phyloP scores from a whole-genome alignment of 1,140 invertebrate species.

The Thaumetopoea pityocampa region DNA sequence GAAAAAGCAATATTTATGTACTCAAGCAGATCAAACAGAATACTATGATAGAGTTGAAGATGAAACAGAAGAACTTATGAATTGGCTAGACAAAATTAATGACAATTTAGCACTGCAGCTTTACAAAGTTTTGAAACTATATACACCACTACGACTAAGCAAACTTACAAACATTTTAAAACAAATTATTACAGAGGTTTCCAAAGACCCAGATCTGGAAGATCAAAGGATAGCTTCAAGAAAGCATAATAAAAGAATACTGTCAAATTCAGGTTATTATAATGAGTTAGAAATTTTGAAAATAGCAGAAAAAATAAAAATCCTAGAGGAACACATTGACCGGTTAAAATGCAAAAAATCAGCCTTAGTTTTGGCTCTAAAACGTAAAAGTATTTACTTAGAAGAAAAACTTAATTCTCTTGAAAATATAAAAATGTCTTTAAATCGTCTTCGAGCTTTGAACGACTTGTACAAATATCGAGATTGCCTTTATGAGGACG shows the following conservation, averaged over 20 bases:
- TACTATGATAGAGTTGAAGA: constrained; percentile 11
- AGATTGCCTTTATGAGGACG: neutral
- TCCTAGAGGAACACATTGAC: constrained; percentile 10
- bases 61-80: constrained; percentile 21
- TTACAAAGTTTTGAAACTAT: constrained; percentile 8
- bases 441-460: neutral
- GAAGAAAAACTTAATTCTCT: constrained; percentile 13
- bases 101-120: constrained; percentile 12
- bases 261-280: neutral
- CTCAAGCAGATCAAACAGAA: constrained; percentile 10
- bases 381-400: constrained; percentile 19
- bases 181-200: constrained; percentile 14
- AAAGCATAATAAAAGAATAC: neutral
- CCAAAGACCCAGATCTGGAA: neutral
- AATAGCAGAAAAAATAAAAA: constrained; percentile 20
- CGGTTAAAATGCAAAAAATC: constrained; percentile 9
- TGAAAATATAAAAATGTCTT: constrained; percentile 10
- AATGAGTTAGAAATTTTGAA: constrained; percentile 14
- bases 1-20: constrained; percentile 4
- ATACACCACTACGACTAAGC: neutral
- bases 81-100: constrained; percentile 18
- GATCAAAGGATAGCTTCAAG: constrained; percentile 1
- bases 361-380: constrained; percentile 12
- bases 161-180: constrained; percentile 10
- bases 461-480: neutral